These are phyloP conservation scores for Cylindroiulus punctatus DNA, from an alignment of 2,888 invertebrate genomes.

Conservation along the genomic window DNA sequence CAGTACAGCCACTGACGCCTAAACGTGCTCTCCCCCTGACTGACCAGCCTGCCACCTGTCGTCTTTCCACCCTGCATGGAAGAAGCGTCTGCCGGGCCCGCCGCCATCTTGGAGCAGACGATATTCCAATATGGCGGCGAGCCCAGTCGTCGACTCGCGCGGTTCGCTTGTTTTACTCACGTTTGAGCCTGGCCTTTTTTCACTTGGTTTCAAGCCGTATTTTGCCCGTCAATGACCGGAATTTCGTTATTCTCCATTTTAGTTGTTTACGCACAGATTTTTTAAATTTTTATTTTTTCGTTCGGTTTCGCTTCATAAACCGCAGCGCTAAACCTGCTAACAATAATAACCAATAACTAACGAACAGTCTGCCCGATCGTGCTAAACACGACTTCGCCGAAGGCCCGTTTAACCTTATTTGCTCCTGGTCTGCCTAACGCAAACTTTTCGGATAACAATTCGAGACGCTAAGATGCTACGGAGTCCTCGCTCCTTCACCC, in stretches of 20 bases:
- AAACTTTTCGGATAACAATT: not conserved
- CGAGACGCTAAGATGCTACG: not conserved
- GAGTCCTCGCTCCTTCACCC: not conserved
- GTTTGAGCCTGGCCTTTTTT: not conserved
- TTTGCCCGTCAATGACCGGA: no score
- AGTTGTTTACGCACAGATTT: not conserved
- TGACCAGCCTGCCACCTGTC: conserved; percentile 56
- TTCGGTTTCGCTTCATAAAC: not conserved
- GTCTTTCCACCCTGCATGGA: conserved; percentile 48
- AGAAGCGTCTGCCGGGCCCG: not conserved
- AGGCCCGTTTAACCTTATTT: conserved; percentile 34
- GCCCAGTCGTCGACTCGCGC: not conserved
- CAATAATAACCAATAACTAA: not conserved
- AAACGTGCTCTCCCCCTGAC: conserved; percentile 52
- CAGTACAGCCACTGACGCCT: conserved; percentile 56
- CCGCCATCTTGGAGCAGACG: not conserved
- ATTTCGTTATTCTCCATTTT: no score
- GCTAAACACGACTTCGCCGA: not conserved
- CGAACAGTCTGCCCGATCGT: conserved; percentile 19
- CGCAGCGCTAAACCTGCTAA: conserved; percentile 24
- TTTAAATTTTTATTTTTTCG: no score
- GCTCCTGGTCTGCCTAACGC: conserved; percentile 42
- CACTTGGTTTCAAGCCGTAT: not conserved
- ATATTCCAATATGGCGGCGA: not conserved
- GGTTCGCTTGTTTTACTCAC: not conserved